Base-by-base conservation (phyloP, 2,888 invertebrate genomes). In the Parasteatoda lunata region DNA sequence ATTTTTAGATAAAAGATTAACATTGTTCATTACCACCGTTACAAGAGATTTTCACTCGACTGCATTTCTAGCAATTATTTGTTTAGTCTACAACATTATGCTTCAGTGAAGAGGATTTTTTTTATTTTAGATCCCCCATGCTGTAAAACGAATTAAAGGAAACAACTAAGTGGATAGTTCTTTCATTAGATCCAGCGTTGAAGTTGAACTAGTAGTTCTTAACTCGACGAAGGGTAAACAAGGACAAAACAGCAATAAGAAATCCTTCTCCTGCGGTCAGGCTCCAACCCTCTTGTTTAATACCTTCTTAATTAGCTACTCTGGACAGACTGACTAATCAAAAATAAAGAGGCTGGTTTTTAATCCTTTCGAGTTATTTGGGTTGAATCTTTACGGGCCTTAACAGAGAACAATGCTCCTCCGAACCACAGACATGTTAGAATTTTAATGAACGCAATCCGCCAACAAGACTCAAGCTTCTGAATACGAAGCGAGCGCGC, bases 381-480 rank as follows among this genome's bases (percentile, higher is more conserved):
- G 65, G 84, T 49, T 48, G 73, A 73, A 80, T 66, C 84, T 84
- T 73, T 78, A 47, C 78, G 84, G 71, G 51, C 81, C 77, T 73
- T 72, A 81, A 82, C 75, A 68, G 59, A 69, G 82, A 78, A 87
- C 78, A 83, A 87, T 82, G 77, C 87, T 66, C 69, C 30, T 78
- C 48, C 49, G 87, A 87, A 80, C 87, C 87, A 78, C 87, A 87
- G 82, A 77, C 82, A 82, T 78, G 87, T 87, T 87, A 82, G 87
- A 82, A 87, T 87, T 82, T 87, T 87, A 87, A 87, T 87, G 87
- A 87, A 87, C 78, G 66, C 81, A 68, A 76, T 70, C 77, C 81
- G 66, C 80, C 80, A 85, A 64, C 76, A 85, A 70, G 77, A 68
- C 30, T 30, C 66, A 8, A 64, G 51, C 54, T 71, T 72, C 73